Conservation (phyloP, 2,113 vertebrate species). For the Platysteira castanea region DNA sequence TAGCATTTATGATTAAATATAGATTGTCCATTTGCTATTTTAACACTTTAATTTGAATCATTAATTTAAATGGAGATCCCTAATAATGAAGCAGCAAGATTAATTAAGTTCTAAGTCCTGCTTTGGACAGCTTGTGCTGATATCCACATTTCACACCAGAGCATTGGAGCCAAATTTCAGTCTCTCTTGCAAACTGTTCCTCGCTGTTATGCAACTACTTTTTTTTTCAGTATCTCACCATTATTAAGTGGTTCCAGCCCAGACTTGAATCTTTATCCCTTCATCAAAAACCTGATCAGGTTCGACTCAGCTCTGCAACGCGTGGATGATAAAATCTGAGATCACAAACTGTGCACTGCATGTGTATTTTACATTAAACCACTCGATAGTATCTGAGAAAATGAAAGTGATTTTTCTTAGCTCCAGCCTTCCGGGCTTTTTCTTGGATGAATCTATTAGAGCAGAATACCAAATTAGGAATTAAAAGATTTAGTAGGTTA, state of each 20-base stretch:
- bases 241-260: not conserved
- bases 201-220: not conserved
- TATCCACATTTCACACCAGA: not conserved
- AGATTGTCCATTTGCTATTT: not conserved
- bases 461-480: slow-evolving; percentile 40
- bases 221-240: not conserved
- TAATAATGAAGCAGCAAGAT: not conserved
- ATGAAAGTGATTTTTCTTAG: slow-evolving; percentile 48
- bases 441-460: not conserved
- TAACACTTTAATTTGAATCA: not conserved
- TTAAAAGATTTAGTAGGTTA: slow-evolving; percentile 35
- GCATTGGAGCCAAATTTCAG: not conserved
- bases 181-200: not conserved
- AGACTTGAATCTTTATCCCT: slow-evolving; percentile 28
- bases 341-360: slow-evolving; percentile 13
- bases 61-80: not conserved
- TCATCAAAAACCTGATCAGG: slow-evolving; percentile 20
- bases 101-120: not conserved
- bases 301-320: not conserved
- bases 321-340: not conserved
- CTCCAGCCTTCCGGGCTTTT: not conserved
- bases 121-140: not conserved
- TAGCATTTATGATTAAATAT: not conserved
- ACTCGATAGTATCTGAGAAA: slow-evolving; percentile 8
- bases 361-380: slow-evolving; percentile 21